Conservation (phyloP, 2,113 vertebrate genomes). For the Verasper variegatus region DNA sequence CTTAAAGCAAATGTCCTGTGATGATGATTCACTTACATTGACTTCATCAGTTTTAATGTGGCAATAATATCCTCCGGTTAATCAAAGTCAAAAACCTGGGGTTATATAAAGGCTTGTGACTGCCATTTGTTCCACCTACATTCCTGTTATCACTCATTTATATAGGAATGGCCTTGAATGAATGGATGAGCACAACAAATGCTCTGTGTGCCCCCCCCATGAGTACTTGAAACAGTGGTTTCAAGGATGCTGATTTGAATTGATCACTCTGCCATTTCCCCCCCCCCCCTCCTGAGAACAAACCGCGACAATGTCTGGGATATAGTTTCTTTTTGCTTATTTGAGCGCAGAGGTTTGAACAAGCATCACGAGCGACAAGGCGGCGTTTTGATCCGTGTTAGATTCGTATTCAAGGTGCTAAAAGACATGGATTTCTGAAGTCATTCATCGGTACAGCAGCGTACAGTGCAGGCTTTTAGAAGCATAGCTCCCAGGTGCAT, state of each 20-base stretch:
- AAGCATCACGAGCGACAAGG: conserved; percentile 38
- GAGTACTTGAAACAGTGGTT: conserved; percentile 19
- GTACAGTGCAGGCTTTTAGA: conserved; percentile 50
- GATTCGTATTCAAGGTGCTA: conserved; percentile 44
- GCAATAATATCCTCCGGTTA: conserved; percentile 65
- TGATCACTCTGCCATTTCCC: conserved; percentile 29
- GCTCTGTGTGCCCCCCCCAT: background rate
- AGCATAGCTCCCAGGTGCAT: conserved; percentile 70
- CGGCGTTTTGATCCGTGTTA: conserved; percentile 45
- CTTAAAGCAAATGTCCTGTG: conserved; percentile 64
- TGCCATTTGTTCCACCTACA: conserved; percentile 37
- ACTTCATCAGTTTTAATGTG: conserved; percentile 73
- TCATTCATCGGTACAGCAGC: conserved; percentile 50
- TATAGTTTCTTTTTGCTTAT: conserved; percentile 47
- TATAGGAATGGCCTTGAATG: conserved; percentile 43
- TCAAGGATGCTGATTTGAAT: conserved; percentile 39
- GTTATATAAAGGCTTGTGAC: conserved; percentile 53
- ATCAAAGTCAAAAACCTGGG: conserved; percentile 61
- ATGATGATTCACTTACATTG: conserved; percentile 73
- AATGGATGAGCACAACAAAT: conserved; percentile 26
- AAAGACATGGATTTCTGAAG: conserved; percentile 59
- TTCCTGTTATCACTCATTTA: conserved; percentile 51
- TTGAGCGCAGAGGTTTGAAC: conserved; percentile 42
- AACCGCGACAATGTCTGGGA: conserved; percentile 36
- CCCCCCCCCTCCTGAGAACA: conserved; percentile 14